Evolutionary conservation across 2,797 vertebrate genomes (phyloP).

Genomic region (Hapalemur alaotrensis): DNA sequence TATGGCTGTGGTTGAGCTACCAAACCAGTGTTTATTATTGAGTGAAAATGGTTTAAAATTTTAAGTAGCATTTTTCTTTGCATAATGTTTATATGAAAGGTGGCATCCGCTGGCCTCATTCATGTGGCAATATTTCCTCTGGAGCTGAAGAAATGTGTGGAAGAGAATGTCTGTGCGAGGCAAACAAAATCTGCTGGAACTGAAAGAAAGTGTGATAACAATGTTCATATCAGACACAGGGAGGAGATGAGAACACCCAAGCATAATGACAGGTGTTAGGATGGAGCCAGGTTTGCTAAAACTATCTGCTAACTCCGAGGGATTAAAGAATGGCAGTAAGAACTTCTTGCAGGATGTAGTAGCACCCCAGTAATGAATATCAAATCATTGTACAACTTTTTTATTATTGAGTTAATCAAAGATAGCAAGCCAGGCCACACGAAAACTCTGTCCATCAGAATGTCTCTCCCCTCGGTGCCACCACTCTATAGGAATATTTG

Average conservation of each 20-base stretch:
- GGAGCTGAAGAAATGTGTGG: not conserved
- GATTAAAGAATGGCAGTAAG: not conserved
- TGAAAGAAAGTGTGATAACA: not conserved
- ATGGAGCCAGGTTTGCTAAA: not conserved
- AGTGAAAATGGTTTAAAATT: not conserved
- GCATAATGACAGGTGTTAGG: not conserved
- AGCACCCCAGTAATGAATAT: not conserved
- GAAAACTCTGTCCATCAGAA: not conserved
- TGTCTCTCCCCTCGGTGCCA: not conserved
- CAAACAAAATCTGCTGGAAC: not conserved
- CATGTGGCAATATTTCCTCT: not conserved
- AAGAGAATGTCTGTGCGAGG: not conserved
- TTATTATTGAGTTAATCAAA: not conserved
- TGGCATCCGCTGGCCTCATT: not conserved
- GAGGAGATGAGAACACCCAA: not conserved
- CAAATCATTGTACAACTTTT: not conserved
- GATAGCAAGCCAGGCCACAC: not conserved
- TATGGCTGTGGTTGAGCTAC: not conserved
- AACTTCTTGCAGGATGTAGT: not conserved
- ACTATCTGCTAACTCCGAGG: not conserved
- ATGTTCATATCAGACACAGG: not conserved
- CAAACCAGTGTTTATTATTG: not conserved
- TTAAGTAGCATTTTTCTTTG: constrained; percentile 27
- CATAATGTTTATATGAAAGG: not conserved
- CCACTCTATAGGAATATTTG: not conserved